Base-by-base conservation (phyloP, 2,113 vertebrate genomes). In the Pygoscelis antarcticus region DNA sequence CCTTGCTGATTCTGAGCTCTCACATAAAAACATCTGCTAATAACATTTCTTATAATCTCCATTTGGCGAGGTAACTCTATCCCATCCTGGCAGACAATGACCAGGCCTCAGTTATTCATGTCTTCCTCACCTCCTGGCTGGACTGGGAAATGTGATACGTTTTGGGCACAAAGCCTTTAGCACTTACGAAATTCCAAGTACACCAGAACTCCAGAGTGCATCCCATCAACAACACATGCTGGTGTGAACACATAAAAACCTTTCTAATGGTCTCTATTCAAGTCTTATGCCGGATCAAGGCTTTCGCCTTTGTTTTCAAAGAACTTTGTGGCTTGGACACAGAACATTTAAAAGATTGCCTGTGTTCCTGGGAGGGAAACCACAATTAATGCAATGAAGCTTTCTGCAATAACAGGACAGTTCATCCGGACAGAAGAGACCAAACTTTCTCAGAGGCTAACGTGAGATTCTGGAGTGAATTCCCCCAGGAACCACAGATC, bases 1-100 rank as follows among this genome's bases (percentile, higher is more conserved):
- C 81, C 52, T 94, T 87, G 52, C 27, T 10, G 78, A 93, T 87
- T 91, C 40, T 49, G 70, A 87, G 49, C 57, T 93, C 74, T 89
- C 78, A 61, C 84, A 83, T 91, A 61, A 88, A 94, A 90, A 90
- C 91, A 97, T 94, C 95, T 96, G 96, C 70, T 91, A 97, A 80
- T 87, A 95, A 85, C 78, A 91, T 88, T 82, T 92, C 93, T 93
- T 68, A 79, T 87, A 83, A 93, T 94, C 84, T 94, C 78, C 36
- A 36, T 93, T 97, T 87, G 82, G 89, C 8, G 0, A 88, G 40
- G 88, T 90, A 95, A 91, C 66, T 84, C 51, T 85, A 91, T 81
- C 87, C 78, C 70, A 93, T 87, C 70, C 81, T 96, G 96, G 89
- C 90, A 97, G 88, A 93, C 75, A 83, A 72, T 68, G 89, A 87